Evolutionary conservation across 2,888 invertebrate species (phyloP).

Genomic region (Chorisops tibialis): DNA sequence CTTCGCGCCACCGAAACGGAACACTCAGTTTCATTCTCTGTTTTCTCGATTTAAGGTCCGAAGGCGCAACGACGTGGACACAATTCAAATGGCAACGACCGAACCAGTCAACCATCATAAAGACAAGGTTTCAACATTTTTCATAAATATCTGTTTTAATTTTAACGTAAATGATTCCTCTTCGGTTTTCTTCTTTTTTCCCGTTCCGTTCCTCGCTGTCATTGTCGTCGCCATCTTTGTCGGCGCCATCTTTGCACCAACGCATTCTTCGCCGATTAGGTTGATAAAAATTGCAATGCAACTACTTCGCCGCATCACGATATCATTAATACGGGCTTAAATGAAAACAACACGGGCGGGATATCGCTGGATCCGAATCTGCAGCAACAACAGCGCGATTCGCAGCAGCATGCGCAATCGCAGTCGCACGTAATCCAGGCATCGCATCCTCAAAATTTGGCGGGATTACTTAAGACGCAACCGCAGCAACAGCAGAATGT

Average conservation of each 20-base stretch:
- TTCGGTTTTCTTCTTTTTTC: no score
- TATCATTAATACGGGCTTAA: conserved; percentile 41
- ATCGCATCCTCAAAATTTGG: conserved; percentile 11
- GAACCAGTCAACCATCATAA: conserved; percentile 59
- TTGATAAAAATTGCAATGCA: conserved; percentile 69
- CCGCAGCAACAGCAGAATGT: conserved; percentile 13
- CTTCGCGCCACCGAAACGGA: no score
- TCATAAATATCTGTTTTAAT: no score
- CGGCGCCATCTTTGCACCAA: not conserved
- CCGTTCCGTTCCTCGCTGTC: no score
- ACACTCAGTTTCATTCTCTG: conserved; percentile 10
- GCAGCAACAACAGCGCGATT: conserved; percentile 41
- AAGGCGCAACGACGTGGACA: conserved; percentile 63
- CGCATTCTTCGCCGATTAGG: no score
- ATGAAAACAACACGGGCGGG: conserved; percentile 41
- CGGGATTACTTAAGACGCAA: conserved; percentile 6
- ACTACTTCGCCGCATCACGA: conserved; percentile 53
- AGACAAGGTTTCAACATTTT: conserved; percentile 36
- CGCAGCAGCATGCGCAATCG: conserved; percentile 32
- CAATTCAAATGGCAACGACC: conserved; percentile 59
- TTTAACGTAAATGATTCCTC: no score
- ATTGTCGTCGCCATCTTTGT: no score
- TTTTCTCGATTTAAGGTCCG: conserved; percentile 51
- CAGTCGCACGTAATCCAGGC: not conserved
- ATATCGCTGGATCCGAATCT: conserved; percentile 45